Base-by-base conservation (phyloP, 1,140 invertebrate genomes). In the Caenorhabditis briggsae region DNA sequence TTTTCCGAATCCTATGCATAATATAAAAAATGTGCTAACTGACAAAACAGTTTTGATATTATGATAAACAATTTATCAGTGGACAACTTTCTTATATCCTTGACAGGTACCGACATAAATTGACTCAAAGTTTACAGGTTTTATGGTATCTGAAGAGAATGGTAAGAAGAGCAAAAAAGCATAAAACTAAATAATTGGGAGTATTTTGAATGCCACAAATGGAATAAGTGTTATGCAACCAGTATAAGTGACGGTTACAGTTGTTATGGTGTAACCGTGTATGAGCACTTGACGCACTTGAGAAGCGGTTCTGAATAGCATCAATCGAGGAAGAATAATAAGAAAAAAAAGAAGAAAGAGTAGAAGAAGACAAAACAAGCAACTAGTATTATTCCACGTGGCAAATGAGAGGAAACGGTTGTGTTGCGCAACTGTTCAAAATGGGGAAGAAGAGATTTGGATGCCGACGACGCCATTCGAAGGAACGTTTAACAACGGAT, bases 201-300 rank as follows among this genome's bases (percentile, higher is more conserved):
- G 3, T 33, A 53, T 53, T 53, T 16, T 8, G 50, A 53, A 53
- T 53, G 50, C 50, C 11, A 53, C 50, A 53, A 53, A 53, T 53
- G 5, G 12, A 53, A 53, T 11, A 53, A 33, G 25, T 65, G 25
- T 65, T 65, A 65, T 48, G 43, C 70, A 53, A 78, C 70, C 46
- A 78, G 70, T 78, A 78, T 8, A 61, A 61, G 23, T 25, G 70
- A 78, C 70, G 70, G 70, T 78, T 78, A 78, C 46, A 78, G 70
- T 78, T 33, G 46, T 78, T 78, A 41, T 50, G 46, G 70, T 78
- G 70, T 53, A 78, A 50, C 46, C 20, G 46, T 33, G 33, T 33
- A 78, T 50, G 70, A 78, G 70, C 70, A 78, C 70, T 78, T 78
- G 70, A 50, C 70, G 70, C 70, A 78, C 70, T 78, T 78, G 70